Base-by-base conservation (phyloP, 2,113 vertebrate species). In the Callithrix jacchus region DNA sequence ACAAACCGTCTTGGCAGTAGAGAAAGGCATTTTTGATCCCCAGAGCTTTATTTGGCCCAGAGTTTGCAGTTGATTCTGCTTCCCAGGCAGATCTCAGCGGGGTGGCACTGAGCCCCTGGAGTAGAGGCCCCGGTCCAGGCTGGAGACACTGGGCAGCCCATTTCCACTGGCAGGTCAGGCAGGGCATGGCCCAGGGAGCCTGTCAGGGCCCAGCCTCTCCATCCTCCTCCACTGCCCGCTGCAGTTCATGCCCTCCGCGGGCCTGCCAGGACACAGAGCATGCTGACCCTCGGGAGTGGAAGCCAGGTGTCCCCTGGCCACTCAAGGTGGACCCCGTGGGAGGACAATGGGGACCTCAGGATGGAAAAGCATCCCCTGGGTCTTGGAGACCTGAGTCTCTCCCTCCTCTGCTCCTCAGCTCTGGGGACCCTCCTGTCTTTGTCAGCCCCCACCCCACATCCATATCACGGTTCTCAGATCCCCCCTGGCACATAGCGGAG, bases 1-100 rank as follows among this genome's bases (percentile, higher is more conserved):
- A 2, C 85, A 92, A 79, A 86, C 58, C 52, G 89, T 89, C 70
- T 61, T 74, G 92, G 85, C 40, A 27, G 45, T 79, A 83, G 85
- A 89, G 58, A 79, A 42, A 61, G 27, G 27, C n/a, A 17, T 27
- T 49, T 77, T 20, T 4, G 10, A 79, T 37, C 82, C 66, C 86
- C 30, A 21, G 88, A 54, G 82, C 70, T 94, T 37, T 30, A 23
- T 76, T 56, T 25, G 91, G 84, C 93, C 61, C 52, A 0, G 4
- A 37, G 21, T 20, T 76, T 42, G 71, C 35, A 56, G 71, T 13
- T 3, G 17, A 21, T 81, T 83, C 25, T 20, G 79, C 40, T 80
- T 61, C 87, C 90, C n/a, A 47, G 45, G 80, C 79, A 5, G 37
- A 35, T 83, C 37, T 89, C 73, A 54, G 94, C 37, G 66, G 13